A percentile compares a stretch with the other conserved stretches of the same genome.
Conservation (phyloP, 2,113 vertebrate genomes). For the Gambusia affinis region DNA sequence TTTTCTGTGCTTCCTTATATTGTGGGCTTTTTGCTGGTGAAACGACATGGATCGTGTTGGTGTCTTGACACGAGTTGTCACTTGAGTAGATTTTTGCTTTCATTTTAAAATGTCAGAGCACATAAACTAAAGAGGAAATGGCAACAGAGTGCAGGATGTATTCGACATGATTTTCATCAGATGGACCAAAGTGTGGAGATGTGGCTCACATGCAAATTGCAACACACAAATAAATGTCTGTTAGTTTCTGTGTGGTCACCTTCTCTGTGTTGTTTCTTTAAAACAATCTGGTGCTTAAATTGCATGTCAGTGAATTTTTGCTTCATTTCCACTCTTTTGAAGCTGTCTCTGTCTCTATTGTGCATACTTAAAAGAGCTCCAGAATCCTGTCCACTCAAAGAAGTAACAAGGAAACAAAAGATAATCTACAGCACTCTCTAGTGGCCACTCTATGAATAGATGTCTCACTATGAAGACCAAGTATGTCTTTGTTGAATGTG, state of each 20-base stretch:
- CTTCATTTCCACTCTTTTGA: not conserved
- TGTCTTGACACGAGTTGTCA: not conserved
- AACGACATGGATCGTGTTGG: not conserved
- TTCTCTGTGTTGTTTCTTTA: not conserved
- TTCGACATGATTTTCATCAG: not conserved
- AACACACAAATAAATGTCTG: not conserved
- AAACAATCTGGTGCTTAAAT: not conserved
- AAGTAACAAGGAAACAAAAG: not conserved
- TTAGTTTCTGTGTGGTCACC: not conserved
- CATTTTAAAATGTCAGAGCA: not conserved
- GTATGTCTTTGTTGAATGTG: not conserved
- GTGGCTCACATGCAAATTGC: not conserved
- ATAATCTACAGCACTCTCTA: slow-evolving; percentile 56
- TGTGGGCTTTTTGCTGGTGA: not conserved
- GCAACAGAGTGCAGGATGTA: not conserved
- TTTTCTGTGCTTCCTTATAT: not conserved
- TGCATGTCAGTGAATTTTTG: not conserved
- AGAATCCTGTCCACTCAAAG: not conserved
- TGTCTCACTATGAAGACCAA: not conserved
- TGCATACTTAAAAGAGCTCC: not conserved
- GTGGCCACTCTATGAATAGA: slow-evolving; percentile 27
- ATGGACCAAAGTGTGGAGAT: not conserved
- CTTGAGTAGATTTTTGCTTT: not conserved
- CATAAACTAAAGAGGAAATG: not conserved
- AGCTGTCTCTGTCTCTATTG: not conserved